Base-by-base conservation (phyloP, 1,140 invertebrate genomes). In the Trichonephila clavata region DNA sequence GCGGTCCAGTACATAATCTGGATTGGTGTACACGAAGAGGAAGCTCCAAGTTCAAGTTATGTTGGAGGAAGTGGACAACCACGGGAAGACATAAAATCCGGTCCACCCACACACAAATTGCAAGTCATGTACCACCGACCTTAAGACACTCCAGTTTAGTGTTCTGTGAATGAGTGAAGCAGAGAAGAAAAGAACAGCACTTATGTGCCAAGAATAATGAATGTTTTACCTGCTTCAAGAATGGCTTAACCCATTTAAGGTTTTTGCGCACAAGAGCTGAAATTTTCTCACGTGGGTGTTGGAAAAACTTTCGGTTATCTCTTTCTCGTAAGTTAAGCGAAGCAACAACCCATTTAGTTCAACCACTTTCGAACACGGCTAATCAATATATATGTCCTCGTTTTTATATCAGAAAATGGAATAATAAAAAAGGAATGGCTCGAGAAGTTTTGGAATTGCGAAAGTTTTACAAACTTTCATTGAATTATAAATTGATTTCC, bases 151-250 rank as follows among this genome's bases (percentile, higher is more conserved):
- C 68, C 27, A 32, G 27, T 27, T 32, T 77, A 39, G 16, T 18
- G 32, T 77, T 77, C 16, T 77, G 68, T 77, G 68, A 77, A 77
- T 77, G 68, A 32, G 68, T 77, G 24, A 77, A 77, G 68, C 20
- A 14, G 20, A 83, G 81, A 39, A 50, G 81, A 83, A 57, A 59
- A 83, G 50, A 83, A 59, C 80, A 83, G 6, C 81, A 83, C 50
- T 50, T 83, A 83, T 83, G 80, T 83, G 81, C 81, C 43, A 57
- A n/a, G 81, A 83, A 83, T 83, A 83, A 83, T 83, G 81, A 83
- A 59, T 27, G 20, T 39, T 18, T 81, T 43, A 81, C 77, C 81
- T 57, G 81, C 50, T 59, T 59, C 39, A 18, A 27, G 81, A 59
- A 83, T 57, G 81, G 81, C 39, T 59, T 57, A 83, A n/a, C 81